Base-by-base conservation (phyloP, 2,113 vertebrate species). In the Sclerurus mexicanus region DNA sequence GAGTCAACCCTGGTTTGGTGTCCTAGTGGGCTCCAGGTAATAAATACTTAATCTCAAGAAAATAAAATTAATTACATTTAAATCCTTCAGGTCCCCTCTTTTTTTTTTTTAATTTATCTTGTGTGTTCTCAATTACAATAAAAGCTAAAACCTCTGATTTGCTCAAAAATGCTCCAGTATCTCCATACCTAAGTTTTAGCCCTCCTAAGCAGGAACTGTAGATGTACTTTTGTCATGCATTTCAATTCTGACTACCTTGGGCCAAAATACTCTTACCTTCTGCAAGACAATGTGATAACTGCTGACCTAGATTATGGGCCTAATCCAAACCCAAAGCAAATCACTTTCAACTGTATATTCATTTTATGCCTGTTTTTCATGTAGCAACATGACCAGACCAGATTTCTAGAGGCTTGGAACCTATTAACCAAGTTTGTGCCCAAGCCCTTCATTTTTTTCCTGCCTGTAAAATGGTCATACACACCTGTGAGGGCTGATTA, bases 321-420 rank as follows among this genome's bases (percentile, higher is more conserved):
- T 93, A 91, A 93, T 93, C 89, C 87, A 95, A 94, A 87, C 58
- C 18, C 37, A 78, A 72, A 94, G 74, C 62, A 92, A 93, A 92
- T 87, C 58, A 80, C 71, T 86, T 93, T 84, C 69, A 85, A 68
- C n/a, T 2, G 1, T 82, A 85, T 27, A 68, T 86, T 95, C 49
- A 64, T 77, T 78, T 86, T 90, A 63, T 50, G 37, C 50, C 68
- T 59, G 20, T 50, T 95, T 53, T 92, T 90, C 88, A 92, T 68
- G 86, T 84, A 95, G 31, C 46, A 2, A 89, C 66, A 0, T 97
- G 92, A 93, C 40, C 83, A 95, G 64, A 88, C 44, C 83, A 94
- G 85, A 89, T 84, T 93, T 94, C 66, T 79, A 49, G 73, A 92
- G 80, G 55, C 86, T 44, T 6, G 52, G 69, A 96, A 92, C 49